Evolutionary conservation across 1,140 invertebrate species (phyloP), one percentile per base, ranked within the genome.

Genomic region (Drosophila suzukii): DNA sequence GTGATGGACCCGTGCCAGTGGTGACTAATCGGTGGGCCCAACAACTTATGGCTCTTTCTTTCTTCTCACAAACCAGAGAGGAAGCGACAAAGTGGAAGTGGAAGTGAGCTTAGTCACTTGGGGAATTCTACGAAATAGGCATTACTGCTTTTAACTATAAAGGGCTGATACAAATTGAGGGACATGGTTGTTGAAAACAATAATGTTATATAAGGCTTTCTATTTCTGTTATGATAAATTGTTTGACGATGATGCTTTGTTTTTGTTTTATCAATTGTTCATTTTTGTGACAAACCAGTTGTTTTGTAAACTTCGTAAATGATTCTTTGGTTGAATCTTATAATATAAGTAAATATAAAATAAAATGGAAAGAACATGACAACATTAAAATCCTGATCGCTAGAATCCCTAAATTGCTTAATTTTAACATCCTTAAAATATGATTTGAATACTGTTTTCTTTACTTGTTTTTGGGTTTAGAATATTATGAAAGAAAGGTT

Each of bases 71-170:
- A 73, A 62, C 6, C 62, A 53, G 36, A 82, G 54, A 79, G 83
- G 83, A 86, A 86, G 75, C 78, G 61, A 54, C 59, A 80, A 85
- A 85, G 78, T 85, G 83, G 83, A 82, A 83, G 80, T 89, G 84
- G 75, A 86, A 78, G 61, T 84, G 46, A 56, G 49, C 49, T 86
- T 88, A 86, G 75, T 86, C 83, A 86, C 58, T 63, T 70, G 51
- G 30, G 63, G 57, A 58, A 68, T 88, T 79, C 60, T 50, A 59
- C 57, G 83, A 82, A 82, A 58, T 72, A 15, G 47, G 12, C 47
- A 57, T 56, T 44, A 15, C 46, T 36, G 46, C 67, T n/a, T 47
- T 13, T 11, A 17, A 13, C 36, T 27, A 41, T 75, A 0, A 46
- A 47, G 47, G 32, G 5, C 34, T 53, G 3, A 20, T 39, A 50